Base-by-base conservation (phyloP, 2,797 vertebrate genomes). In the Lindbergichthys nudifrons region DNA sequence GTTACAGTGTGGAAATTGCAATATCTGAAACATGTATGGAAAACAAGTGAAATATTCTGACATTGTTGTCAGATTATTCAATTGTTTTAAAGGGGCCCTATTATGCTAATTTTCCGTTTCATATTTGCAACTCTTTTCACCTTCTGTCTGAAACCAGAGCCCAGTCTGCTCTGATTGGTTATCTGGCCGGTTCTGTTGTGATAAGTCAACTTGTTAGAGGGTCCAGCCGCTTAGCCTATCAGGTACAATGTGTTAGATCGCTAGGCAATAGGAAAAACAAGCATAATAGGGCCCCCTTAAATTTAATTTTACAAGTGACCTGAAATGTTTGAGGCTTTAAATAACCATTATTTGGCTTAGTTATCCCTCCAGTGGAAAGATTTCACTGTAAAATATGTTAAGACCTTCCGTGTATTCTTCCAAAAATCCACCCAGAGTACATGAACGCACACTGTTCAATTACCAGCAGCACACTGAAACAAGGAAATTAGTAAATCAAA, bases 401-500 rank as follows among this genome's bases (percentile, higher is more conserved):
- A 67, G 14, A 41, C 19, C 11, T 58, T 11, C 60, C 43, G 14
- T 16, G 26, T 42, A 12, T 41, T 68, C 26, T 62, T 56, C 59
- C 43, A 45, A n/a, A 13, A 21, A 3, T 54, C 12, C 52, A 54
- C 15, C 53, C 14, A 19, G 5, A 47, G n/a, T 19, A 26, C 58
- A 58, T 2, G 26, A 32, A 69, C 39, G 6, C 19, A 23, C 46
- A 71, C 53, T 43, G 30, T 23, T 2, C 61, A 61, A 57, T 57
- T 39, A 69, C 48, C 56, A 47, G 52, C 21, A 21, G 18, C 8
- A 12, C 39, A 32, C 3, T 3, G 19, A 67, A 57, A 66, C 19
- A 53, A 69, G 23, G 46, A 72, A 60, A 26, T 15, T 18, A 48
- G 36, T 39, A 58, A 63, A 65, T 36, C 2, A 54, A 66, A 79